Evolutionary conservation across 2,113 vertebrate species (phyloP).

Genomic region (Phodopus roborovskii): DNA sequence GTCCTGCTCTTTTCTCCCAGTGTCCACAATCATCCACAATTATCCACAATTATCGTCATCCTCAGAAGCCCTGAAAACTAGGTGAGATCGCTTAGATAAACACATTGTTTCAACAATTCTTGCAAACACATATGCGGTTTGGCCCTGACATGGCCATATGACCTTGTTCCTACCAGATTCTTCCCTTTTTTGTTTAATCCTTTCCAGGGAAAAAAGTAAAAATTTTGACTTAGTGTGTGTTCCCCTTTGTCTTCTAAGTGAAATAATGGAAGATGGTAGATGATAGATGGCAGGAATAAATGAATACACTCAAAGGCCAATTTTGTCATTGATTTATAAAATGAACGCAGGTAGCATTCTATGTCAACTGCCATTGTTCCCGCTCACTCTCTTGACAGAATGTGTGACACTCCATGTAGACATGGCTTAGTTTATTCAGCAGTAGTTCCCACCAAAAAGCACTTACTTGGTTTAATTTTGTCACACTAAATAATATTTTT

Average conservation of each 20-base stretch:
- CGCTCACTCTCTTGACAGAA: not conserved
- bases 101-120: conserved; percentile 21
- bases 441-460: not conserved
- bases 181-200: not conserved
- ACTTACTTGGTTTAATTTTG: not conserved
- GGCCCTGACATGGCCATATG: not conserved
- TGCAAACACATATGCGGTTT: not conserved
- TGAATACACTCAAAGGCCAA: not conserved
- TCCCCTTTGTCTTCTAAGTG: not conserved
- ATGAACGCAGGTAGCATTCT: not conserved
- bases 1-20: not conserved
- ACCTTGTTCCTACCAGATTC: not conserved
- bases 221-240: not conserved
- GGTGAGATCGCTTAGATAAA: not conserved
- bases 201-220: not conserved
- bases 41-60: not conserved
- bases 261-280: not conserved
- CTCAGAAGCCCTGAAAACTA: not conserved
- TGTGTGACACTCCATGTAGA: not conserved
- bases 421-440: not conserved
- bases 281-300: not conserved
- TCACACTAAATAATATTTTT: not conserved
- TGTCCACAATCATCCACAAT: not conserved
- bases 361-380: not conserved
- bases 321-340: not conserved